Evolutionary conservation across 2,797 vertebrate genomes (phyloP), one percentile per base, ranked within the genome.

Genomic region (Rhadinocentrus ornatus): DNA sequence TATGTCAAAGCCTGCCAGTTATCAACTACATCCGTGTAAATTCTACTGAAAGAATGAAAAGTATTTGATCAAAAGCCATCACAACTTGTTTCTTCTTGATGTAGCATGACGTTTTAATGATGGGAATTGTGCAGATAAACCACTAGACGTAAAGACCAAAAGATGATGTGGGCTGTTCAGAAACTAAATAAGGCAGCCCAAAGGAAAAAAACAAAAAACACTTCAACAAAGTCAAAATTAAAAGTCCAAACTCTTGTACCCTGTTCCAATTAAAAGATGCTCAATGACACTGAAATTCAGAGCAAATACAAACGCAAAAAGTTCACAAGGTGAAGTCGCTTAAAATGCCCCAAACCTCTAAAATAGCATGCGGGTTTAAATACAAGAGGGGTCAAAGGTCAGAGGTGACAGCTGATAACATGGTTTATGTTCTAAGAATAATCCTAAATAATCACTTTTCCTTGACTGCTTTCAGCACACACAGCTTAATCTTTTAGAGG

Each of bases 401-500:
- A 62, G 27, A 69, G 41, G 35, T 50, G 48, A 13, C 20, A 15
- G 54, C 16, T 37, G 41, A 81, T 77, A 66, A 77, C 15, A 64
- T 66, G 32, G 20, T 24, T 54, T 60, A 18, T 44, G 41, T 55
- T 41, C 20, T 3, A 32, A 53, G 39, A 71, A 74, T 62, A 50
- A 67, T 41, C 52, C 62, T 69, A 62, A 74, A 67, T 70, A 80
- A 77, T 78, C 32, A 31, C 54, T 27, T 22, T 56, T 62, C 29
- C 64, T 68, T 66, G 64, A 18, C 27, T 0, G 0, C 44, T 64
- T 39, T 39, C 37, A 39, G 12, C 50, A 35, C 22, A 64, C 59
- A 6, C 1, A 32, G 20, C 56, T 71, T 53, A 69, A 73, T 41
- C 54, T 74, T 74, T 86, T 80, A 78, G 75, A 88, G 83, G 83